Evolutionary conservation across 1,140 invertebrate genomes (phyloP).

Genomic region (Apis laboriosa): DNA sequence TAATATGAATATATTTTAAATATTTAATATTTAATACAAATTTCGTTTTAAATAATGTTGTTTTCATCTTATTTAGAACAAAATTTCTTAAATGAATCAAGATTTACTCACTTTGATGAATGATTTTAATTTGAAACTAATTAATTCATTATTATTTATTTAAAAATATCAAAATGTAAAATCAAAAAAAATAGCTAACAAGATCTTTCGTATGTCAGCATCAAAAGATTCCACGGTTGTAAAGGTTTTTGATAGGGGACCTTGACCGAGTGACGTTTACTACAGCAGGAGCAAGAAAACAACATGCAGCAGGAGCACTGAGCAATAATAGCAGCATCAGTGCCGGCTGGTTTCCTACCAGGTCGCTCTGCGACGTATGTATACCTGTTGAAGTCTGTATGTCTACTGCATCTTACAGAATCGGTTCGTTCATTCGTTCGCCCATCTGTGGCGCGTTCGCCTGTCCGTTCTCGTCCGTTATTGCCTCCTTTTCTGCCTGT

Average conservation of each 20-base stretch:
- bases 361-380: constrained; percentile 25
- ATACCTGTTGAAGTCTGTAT: constrained; percentile 57
- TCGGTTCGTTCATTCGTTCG: constrained; percentile 28
- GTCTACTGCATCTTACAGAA: constrained; percentile 4
- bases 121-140: too few relatives aligned
- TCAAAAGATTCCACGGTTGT: constrained; percentile 15
- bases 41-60: too few relatives aligned
- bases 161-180: too few relatives aligned
- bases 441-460: constrained; percentile 27
- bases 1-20: too few relatives aligned
- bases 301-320: constrained; percentile 32
- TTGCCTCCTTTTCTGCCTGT: constrained; percentile 46
- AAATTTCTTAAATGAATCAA: too few relatives aligned
- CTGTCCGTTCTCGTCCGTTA: constrained; percentile 33
- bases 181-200: too few relatives aligned
- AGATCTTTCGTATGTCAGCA: neutral
- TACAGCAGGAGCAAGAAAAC: neutral
- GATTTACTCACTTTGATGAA: too few relatives aligned
- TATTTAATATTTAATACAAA: too few relatives aligned
- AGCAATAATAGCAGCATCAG: constrained; percentile 12
- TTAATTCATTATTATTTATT: too few relatives aligned
- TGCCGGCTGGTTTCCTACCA: constrained; percentile 7
- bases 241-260: constrained; percentile 74
- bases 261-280: constrained; percentile 77
- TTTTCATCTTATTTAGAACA: too few relatives aligned